Percentiles rank a stretch among this genome's conserved stretches.
phyloP scores from a whole-genome alignment of 37 sponge, comb jelly and placozoan genomes.

The Spongilla lacustris region DNA sequence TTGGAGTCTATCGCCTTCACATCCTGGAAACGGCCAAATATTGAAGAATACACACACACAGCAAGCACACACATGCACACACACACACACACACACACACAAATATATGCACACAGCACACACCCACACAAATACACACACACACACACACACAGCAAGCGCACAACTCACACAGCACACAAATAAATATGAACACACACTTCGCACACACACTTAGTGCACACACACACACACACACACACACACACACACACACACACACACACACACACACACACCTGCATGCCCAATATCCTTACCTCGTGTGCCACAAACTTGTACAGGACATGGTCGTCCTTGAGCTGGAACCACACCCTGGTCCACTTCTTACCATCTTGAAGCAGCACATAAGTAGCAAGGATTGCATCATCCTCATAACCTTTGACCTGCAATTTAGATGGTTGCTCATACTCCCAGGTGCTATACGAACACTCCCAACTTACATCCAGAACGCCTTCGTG shows the following conservation, averaged over 20 bases:
- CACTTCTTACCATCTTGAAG: slow-evolving; percentile 67
- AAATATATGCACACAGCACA: not conserved
- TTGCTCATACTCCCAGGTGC: too few relatives aligned
- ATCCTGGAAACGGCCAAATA: slow-evolving; percentile 39
- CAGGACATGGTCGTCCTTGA: slow-evolving; percentile 71
- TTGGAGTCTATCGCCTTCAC: slow-evolving; percentile 60
- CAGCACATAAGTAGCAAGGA: slow-evolving; percentile 62
- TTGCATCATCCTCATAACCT: slow-evolving; percentile 55
- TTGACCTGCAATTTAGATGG: slow-evolving; percentile 7
- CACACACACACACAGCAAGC: not conserved
- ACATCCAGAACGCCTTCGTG: not conserved
- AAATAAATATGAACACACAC: too few relatives aligned
- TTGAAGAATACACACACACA: not conserved
- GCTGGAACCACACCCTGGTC: slow-evolving; percentile 72
- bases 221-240: too few relatives aligned
- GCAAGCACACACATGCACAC: slow-evolving; percentile 4
- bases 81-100: not conserved
- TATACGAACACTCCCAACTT: too few relatives aligned
- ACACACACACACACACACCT: too few relatives aligned
- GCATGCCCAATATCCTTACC: not conserved
- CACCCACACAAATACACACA: slow-evolving; percentile 6
- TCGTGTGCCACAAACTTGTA: slow-evolving; percentile 89
- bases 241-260: too few relatives aligned
- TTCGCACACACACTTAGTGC: too few relatives aligned
- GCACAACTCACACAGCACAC: too few relatives aligned